Base-by-base conservation (phyloP, 2,113 vertebrate genomes). In the Himantopus leucocephalus region DNA sequence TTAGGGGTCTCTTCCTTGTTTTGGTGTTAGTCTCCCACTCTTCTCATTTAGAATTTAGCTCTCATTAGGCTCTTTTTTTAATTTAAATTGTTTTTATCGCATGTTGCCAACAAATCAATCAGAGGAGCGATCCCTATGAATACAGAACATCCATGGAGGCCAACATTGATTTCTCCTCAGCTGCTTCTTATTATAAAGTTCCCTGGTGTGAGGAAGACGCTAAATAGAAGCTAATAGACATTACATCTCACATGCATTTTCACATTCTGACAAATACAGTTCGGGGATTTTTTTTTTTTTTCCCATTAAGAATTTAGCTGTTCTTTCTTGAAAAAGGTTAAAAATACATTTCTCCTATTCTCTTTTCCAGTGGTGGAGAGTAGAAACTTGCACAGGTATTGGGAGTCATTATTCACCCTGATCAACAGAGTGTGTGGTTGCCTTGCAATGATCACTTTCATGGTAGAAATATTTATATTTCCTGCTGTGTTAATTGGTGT, bases 121-220 rank as follows among this genome's bases (percentile, higher is more conserved):
- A 88, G 62, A 93, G 84, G 52, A 97, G 72, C n/a, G 55, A 73
- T 81, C 73, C 62, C 64, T 96, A 76, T 95, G 94, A 97, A 96
- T 97, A 88, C 70, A 82, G 93, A 92, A 84, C 83, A 92, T 97
- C 93, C 48, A 76, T 72, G 53, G 68, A 90, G 58, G 84, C 95
- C 84, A 77, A 18, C 88, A 97, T 79, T 94, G 96, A 97, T 97
- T 96, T 94, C 79, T 97, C 26, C 92, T 89, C 88, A 80, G 77
- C 84, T 96, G 66, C 85, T 94, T 86, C 97, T 97, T 97, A 96
- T 97, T 97, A 97, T 95, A 97, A 97, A 92, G 90, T 94, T 97
- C 92, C 97, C 96, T 90, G 82, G 91, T 96, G 96, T 96, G 96
- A 96, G 72, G 79, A 90, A 84, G 81, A 94, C 0, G 1, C 90